Conservation (phyloP, 2,113 vertebrate species). For the Phylloscopus trochilus region DNA sequence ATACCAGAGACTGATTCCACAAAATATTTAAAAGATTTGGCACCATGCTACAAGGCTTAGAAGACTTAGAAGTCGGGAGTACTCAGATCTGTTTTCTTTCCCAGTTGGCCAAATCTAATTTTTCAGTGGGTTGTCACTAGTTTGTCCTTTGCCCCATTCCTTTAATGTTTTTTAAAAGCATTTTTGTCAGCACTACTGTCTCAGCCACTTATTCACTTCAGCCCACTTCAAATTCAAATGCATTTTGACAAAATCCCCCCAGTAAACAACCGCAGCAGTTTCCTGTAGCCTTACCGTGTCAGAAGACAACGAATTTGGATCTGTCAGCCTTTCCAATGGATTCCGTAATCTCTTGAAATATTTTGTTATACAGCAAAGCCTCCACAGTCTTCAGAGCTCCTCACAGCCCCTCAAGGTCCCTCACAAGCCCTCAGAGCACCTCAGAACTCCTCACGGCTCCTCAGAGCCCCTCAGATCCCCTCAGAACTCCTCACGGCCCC, state of each 20-base stretch:
- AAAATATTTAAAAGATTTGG: neutral
- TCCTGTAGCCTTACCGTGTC: accelerated
- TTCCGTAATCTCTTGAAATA: neutral
- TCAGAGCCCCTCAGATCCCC: neutral
- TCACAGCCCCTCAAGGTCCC: neutral
- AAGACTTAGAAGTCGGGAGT: neutral
- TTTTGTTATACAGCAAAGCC: neutral
- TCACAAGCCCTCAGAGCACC: accelerated
- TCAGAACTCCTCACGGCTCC: neutral
- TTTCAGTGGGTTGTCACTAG: neutral
- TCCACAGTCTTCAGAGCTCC: too few species aligned
- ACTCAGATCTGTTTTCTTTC: neutral
- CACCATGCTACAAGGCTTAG: neutral
- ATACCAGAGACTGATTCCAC: neutral
- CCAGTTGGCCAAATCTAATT: neutral
- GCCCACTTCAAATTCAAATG: neutral
- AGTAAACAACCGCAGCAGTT: neutral
- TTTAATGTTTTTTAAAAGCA: neutral
- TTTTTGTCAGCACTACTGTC: neutral
- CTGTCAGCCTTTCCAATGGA: neutral
- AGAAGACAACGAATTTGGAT: neutral
- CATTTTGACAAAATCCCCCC: neutral
- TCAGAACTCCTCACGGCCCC: accelerated
- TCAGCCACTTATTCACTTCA: neutral
- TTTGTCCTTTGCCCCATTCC: neutral